Conservation (phyloP, 2,888 invertebrate species). For the Lasioglossum figueresi region DNA sequence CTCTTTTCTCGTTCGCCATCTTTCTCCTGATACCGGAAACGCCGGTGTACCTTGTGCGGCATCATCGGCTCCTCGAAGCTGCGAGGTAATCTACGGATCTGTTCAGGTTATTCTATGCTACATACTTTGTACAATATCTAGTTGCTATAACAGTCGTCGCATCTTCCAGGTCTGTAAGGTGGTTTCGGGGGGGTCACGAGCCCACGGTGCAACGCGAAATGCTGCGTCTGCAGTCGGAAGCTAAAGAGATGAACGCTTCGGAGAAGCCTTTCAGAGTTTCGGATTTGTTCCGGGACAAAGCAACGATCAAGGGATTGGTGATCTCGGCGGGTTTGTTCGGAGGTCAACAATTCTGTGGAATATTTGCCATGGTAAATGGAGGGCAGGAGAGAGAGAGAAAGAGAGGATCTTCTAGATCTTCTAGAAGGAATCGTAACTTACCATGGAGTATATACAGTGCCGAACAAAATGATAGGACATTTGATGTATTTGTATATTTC, state of each 20-base stretch:
- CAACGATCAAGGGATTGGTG: constrained; percentile 80
- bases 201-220: constrained; percentile 75
- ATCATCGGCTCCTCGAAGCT: constrained; percentile 81
- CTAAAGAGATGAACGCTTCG: constrained; percentile 64
- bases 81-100: constrained; percentile 73
- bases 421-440: neutral
- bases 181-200: constrained; percentile 76
- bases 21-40: constrained; percentile 86
- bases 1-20: constrained; percentile 81
- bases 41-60: constrained; percentile 84
- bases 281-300: constrained; percentile 81
- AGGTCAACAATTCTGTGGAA: constrained; percentile 84
- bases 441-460: too few relatives aligned
- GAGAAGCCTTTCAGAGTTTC: constrained; percentile 67
- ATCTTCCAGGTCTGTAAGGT: constrained; percentile 73
- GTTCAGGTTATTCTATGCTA: neutral
- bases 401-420: too few relatives aligned
- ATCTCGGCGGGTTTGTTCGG: constrained; percentile 81
- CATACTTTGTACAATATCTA: neutral
- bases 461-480: too few relatives aligned
- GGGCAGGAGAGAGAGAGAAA: too few relatives aligned
- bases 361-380: constrained; percentile 81
- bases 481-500: too few relatives aligned
- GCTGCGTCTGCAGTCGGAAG: constrained; percentile 69
- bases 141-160: neutral